Conservation (phyloP, 2,888 invertebrate genomes). For the Flexamia atlantica region DNA sequence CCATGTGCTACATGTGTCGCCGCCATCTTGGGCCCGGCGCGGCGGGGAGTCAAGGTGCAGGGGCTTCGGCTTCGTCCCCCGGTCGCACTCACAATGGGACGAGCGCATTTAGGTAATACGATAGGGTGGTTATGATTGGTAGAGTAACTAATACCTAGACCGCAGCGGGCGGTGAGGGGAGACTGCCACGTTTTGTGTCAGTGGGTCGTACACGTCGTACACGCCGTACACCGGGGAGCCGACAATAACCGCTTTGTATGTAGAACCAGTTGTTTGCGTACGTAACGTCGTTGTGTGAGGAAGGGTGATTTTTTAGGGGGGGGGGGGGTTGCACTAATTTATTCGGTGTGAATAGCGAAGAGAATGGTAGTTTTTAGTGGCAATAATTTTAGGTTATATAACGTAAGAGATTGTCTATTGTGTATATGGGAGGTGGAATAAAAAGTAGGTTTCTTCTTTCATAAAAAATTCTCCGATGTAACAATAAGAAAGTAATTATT, state of each 20-base stretch:
- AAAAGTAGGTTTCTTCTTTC: too few relatives aligned
- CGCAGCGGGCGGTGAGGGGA: neutral
- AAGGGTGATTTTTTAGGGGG: neutral
- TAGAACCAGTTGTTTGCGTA: neutral
- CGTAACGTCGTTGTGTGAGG: neutral
- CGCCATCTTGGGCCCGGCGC: conserved; percentile 35
- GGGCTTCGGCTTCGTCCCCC: neutral
- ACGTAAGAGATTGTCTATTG: too few relatives aligned
- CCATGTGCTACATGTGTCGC: conserved; percentile 34
- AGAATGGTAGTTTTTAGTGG: too few relatives aligned
- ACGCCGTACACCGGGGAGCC: neutral
- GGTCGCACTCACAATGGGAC: conserved; percentile 22
- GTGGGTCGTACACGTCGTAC: neutral
- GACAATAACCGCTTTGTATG: conserved; percentile 2
- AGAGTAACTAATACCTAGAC: conserved; percentile 25
- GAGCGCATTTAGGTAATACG: conserved; percentile 39
- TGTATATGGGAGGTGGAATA: too few relatives aligned
- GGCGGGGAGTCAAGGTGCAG: conserved; percentile 11
- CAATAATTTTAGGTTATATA: too few relatives aligned
- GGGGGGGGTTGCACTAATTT: too few relatives aligned
- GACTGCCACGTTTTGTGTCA: neutral
- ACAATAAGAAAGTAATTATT: too few relatives aligned
- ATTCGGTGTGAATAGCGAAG: too few relatives aligned
- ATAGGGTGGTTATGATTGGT: conserved; percentile 45
- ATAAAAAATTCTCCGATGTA: too few relatives aligned